Evolutionary conservation across 1,140 invertebrate species (phyloP), one percentile per base, ranked within the genome.

Genomic region (Drosophila lowei): DNA sequence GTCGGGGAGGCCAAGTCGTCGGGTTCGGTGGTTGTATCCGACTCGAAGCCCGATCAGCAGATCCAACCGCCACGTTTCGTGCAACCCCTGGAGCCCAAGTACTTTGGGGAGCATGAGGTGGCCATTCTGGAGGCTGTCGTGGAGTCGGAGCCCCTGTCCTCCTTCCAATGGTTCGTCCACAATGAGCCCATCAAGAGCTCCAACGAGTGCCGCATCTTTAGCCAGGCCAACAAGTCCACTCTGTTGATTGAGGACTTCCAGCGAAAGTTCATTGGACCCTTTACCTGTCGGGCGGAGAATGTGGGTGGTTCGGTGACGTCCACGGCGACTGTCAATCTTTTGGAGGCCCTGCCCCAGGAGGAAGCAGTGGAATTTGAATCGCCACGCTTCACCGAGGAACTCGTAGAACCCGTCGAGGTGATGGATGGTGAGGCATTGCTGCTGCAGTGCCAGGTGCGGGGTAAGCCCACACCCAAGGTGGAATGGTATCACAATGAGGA

Each of bases 381-480:
- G 16, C 97, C 97, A 18, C 93, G 93, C 70, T 97, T 98, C 77
- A 92, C 94, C 13, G 94, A 94, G 79, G 94, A 93, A 78, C 92
- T 97, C 52, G 58, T 85, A 11, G 93, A 93, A 48, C 94, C 95
- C 15, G 92, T 95, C 2, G 94, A 95, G 78, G 95, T 98, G 6
- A 99, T 98, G 97, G 97, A 99, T 91, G 97, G 97, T 44, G 97
- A 98, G 86, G 95, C 96, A 83, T 95, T 97, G 23, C 93, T 94
- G 72, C 94, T 99, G 46, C 94, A 92, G 59, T 97, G 96, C 79
- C 92, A 94, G 73, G 94, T 97, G 23, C 93, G 92, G 50, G 97
- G 96, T n/a, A 94, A 95, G 90, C 97, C 97, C 13, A 95, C 93
- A 30, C 97, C 97, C 4, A 95, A 94, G 81, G 94, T 98, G 15